Percentiles rank a stretch among this genome's conserved stretches.
phyloP scores from a whole-genome alignment of 2,797 vertebrate species.

The Hydrocynus forskahlii region DNA sequence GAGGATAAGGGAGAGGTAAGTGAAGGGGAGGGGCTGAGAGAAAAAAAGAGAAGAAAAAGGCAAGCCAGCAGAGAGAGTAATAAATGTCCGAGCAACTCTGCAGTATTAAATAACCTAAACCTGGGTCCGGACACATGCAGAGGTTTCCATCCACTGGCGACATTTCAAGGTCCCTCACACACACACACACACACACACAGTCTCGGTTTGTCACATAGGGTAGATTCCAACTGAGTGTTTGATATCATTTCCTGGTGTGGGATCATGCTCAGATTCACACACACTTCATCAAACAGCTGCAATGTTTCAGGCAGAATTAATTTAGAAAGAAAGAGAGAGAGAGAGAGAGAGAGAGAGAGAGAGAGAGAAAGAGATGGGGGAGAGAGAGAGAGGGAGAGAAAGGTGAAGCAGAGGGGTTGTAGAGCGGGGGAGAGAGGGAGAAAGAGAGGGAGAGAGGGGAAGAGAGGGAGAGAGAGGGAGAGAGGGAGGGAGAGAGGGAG shows the following conservation, averaged over 20 bases:
- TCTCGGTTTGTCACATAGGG: slow-evolving; percentile 34
- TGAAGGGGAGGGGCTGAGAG: slow-evolving; percentile 52
- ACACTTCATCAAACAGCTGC: slow-evolving; percentile 45
- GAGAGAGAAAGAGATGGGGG: too few relatives aligned
- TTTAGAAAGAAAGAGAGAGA: slow-evolving; percentile 11
- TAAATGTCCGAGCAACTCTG: slow-evolving; percentile 42
- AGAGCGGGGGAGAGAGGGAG: too few relatives aligned
- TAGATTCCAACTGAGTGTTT: slow-evolving; percentile 51
- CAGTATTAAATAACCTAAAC: slow-evolving; percentile 53
- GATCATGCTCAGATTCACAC: slow-evolving; percentile 33
- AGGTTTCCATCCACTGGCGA: slow-evolving; percentile 48
- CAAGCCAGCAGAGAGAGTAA: slow-evolving; percentile 7
- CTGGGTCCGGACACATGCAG: slow-evolving; percentile 37
- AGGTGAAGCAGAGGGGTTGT: too few relatives aligned
- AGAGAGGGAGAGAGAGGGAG: neutral
- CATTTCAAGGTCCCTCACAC: slow-evolving; percentile 33
- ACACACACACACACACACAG: slow-evolving; percentile 32
- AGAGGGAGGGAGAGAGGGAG: slow-evolving; percentile 7
- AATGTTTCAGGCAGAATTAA: slow-evolving; percentile 45
- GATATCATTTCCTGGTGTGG: slow-evolving; percentile 51
- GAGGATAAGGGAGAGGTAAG: slow-evolving; percentile 2
- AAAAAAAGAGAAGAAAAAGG: slow-evolving; percentile 44
- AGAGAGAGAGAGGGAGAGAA: too few relatives aligned
- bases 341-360: neutral
- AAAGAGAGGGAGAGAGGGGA: neutral